Conservation (phyloP, 2,113 vertebrate genomes). For the Falco punctatus region DNA sequence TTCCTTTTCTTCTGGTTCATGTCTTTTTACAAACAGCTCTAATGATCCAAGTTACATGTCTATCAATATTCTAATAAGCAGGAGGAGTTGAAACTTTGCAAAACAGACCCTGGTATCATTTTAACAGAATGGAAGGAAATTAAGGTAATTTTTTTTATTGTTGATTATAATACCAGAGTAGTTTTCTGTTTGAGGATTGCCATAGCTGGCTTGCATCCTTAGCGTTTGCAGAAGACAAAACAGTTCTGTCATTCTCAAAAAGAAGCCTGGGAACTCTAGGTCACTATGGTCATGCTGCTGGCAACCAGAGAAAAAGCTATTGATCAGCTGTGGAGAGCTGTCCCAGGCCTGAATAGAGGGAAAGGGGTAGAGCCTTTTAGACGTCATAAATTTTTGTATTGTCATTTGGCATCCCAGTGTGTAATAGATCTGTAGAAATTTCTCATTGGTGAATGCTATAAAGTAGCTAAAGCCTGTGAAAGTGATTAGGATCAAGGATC, state of each 20-base stretch:
- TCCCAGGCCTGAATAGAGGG: background rate
- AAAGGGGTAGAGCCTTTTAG: background rate
- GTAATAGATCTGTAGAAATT: background rate
- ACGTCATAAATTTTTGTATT: background rate
- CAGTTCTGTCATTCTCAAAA: background rate
- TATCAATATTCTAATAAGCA: background rate
- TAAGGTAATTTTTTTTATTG: background rate
- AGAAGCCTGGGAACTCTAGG: background rate
- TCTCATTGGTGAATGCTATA: background rate
- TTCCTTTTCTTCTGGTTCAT: background rate
- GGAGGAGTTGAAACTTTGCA: background rate
- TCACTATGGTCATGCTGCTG: background rate
- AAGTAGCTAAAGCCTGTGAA: background rate
- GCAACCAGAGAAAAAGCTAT: background rate
- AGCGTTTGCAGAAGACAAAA: background rate
- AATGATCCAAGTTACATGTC: background rate
- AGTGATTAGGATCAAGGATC: background rate
- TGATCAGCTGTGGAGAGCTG: background rate
- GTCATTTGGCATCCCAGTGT: background rate
- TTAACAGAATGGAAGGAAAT: background rate
- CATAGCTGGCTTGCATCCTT: background rate
- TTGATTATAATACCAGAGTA: background rate
- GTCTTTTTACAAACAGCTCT: background rate
- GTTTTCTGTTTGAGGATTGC: background rate
- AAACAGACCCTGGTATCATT: background rate